Conservation (phyloP, 2,113 vertebrate species). For the Charadrius vociferus region DNA sequence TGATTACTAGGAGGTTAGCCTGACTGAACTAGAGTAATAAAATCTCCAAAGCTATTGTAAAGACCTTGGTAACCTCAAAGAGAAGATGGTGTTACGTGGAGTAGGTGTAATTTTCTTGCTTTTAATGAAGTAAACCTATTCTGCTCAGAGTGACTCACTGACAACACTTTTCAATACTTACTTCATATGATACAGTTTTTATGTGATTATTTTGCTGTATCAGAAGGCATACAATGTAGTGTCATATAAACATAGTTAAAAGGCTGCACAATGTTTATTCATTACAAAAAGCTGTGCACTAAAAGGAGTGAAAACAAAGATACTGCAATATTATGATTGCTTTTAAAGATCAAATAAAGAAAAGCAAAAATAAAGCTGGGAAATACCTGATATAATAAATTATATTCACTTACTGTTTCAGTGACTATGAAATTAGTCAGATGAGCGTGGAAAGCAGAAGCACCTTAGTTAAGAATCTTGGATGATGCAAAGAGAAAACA, state of each 20-base stretch:
- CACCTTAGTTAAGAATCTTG: background rate
- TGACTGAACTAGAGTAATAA: background rate
- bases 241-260: background rate
- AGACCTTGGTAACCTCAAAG: background rate
- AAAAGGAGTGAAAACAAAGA: background rate
- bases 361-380: background rate
- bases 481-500: background rate
- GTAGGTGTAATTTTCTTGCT: background rate
- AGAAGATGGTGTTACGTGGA: background rate
- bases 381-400: background rate
- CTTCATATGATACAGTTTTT: background rate
- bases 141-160: background rate
- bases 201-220: background rate
- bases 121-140: background rate
- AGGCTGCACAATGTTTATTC: background rate
- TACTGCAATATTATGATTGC: background rate
- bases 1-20: background rate
- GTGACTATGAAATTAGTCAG: background rate
- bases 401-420: background rate
- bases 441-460: background rate
- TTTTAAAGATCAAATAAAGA: background rate
- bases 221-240: background rate
- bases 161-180: background rate
- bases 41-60: background rate
- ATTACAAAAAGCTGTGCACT: background rate